These are phyloP conservation scores for Hipposideros larvatus DNA, from an alignment of 2,797 vertebrate species.

Conservation along the genomic window DNA sequence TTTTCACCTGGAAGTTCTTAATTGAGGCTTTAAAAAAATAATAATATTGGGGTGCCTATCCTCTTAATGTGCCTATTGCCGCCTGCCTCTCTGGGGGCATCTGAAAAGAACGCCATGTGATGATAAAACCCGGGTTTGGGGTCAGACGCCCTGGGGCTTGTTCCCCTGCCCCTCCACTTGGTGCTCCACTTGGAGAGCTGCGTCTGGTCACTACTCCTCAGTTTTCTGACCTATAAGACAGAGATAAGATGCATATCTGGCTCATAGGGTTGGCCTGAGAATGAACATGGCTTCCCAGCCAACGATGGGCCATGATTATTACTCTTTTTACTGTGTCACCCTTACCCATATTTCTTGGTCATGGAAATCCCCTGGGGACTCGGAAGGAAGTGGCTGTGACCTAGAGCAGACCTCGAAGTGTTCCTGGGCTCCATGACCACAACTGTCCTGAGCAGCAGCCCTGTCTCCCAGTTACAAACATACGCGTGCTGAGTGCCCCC, in stretches of 20 bases:
- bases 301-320: neutral
- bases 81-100: neutral
- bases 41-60: neutral
- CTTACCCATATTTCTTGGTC: neutral
- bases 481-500: neutral
- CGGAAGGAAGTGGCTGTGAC: neutral
- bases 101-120: neutral
- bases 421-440: neutral
- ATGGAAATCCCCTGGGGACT: neutral
- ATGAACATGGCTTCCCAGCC: neutral
- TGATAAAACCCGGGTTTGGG: neutral
- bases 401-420: neutral
- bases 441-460: neutral
- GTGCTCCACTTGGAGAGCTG: neutral
- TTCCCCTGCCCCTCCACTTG: neutral
- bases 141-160: neutral
- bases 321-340: neutral
- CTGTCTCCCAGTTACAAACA: neutral
- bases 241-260: neutral
- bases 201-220: neutral
- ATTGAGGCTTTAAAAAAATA: neutral
- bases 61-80: neutral
- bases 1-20: conserved; percentile 13
- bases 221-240: neutral
- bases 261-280: neutral